Evolutionary conservation across 1,140 invertebrate genomes (phyloP).

Genomic region (Euglossa dilemma): DNA sequence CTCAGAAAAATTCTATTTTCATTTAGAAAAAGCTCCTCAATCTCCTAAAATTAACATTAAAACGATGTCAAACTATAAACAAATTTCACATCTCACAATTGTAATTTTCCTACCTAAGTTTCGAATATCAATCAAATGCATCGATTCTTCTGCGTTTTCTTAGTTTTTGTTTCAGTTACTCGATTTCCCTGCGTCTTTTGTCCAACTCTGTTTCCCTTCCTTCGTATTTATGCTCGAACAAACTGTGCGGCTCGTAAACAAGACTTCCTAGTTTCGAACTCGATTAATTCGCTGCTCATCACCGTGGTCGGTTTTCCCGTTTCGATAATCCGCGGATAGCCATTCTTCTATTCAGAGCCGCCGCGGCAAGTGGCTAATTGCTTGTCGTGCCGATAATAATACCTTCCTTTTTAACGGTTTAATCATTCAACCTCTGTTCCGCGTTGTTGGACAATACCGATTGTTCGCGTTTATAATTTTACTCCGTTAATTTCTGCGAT

Average conservation of each 20-base stretch:
- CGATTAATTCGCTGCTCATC: slow-evolving; percentile 73
- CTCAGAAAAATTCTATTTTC: no score
- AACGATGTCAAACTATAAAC: no score
- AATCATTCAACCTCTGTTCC: background rate
- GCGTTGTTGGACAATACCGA: no score
- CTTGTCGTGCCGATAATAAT: slow-evolving; percentile 19
- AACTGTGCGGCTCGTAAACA: slow-evolving; percentile 76
- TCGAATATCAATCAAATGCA: no score
- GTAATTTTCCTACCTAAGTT: no score
- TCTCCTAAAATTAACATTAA: no score
- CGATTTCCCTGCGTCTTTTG: background rate
- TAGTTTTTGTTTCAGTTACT: background rate
- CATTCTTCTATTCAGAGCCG: slow-evolving; percentile 10
- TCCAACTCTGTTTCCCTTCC: slow-evolving; percentile 14
- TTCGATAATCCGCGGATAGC: slow-evolving; percentile 67
- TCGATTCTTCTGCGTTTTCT: slow-evolving; percentile 39
- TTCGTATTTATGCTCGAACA: slow-evolving; percentile 77
- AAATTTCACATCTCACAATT: no score
- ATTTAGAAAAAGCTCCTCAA: no score
- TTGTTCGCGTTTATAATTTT: background rate
- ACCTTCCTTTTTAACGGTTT: slow-evolving; percentile 5
- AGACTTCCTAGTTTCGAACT: slow-evolving; percentile 64
- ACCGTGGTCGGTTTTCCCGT: slow-evolving; percentile 61
- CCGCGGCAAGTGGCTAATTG: slow-evolving; percentile 38
- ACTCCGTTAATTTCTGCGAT: background rate